Conservation (phyloP, 1,140 invertebrate species). For the Myzus persicae region DNA sequence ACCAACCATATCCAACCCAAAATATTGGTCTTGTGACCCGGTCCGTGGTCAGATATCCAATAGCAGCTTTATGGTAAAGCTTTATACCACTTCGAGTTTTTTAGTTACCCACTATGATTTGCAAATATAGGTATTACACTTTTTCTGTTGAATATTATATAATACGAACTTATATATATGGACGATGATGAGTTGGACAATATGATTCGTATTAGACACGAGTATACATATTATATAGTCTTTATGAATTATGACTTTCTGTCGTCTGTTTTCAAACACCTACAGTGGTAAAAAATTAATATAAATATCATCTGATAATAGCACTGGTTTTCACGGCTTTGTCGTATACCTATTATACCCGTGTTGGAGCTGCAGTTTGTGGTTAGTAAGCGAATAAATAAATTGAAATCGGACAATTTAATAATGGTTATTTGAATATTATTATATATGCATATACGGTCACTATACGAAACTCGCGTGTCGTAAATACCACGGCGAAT, state of each 20-base stretch:
- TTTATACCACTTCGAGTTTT: no score
- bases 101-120: no score
- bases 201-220: background rate
- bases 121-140: no score
- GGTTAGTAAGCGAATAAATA: background rate
- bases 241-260: background rate
- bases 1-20: no score
- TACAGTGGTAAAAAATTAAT: background rate
- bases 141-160: no score
- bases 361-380: no score
- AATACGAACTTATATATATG: background rate
- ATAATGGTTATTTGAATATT: background rate
- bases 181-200: background rate
- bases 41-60: no score
- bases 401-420: background rate
- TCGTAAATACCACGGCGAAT: slow-evolving; percentile 1
- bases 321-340: background rate
- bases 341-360: background rate
- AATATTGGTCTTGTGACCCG: no score
- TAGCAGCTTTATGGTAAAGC: no score
- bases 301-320: background rate
- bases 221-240: no score
- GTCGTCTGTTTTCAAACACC: background rate
- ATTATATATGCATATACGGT: background rate
- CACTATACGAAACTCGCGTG: background rate